Conservation (phyloP, 2,888 invertebrate genomes). For the Palloptera scutellata region DNA sequence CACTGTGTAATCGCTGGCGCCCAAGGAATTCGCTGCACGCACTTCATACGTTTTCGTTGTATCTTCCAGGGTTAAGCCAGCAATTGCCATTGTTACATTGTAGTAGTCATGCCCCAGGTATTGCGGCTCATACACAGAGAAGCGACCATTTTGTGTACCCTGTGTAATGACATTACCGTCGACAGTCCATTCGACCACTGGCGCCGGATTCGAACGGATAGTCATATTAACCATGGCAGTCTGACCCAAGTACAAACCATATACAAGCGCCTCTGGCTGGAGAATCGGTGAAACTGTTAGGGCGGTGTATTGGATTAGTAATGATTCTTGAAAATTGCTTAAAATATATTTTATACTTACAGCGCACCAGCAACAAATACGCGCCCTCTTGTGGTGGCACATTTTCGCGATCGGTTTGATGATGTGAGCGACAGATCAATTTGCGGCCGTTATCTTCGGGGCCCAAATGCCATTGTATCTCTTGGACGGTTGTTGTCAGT, state of each 20-base stretch:
- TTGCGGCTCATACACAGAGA: slow-evolving; percentile 56
- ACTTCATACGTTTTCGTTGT: slow-evolving; percentile 77
- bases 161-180: slow-evolving; percentile 67
- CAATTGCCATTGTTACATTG: slow-evolving; percentile 73
- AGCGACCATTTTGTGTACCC: slow-evolving; percentile 63
- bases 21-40: slow-evolving; percentile 74
- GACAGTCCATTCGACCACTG: slow-evolving; percentile 74
- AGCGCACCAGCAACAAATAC: slow-evolving; percentile 67
- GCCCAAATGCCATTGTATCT: slow-evolving; percentile 70
- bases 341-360: slow-evolving; percentile 64
- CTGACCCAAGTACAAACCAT: slow-evolving; percentile 77
- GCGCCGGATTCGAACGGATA: slow-evolving; percentile 76
- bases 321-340: too few species aligned
- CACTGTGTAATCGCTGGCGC: slow-evolving; percentile 71
- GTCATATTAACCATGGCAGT: slow-evolving; percentile 79
- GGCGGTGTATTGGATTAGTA: background rate
- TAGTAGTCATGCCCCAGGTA: slow-evolving; percentile 70
- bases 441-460: slow-evolving; percentile 73
- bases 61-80: slow-evolving; percentile 76
- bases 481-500: slow-evolving; percentile 72
- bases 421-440: slow-evolving; percentile 74
- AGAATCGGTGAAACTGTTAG: slow-evolving; percentile 72
- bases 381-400: slow-evolving; percentile 56
- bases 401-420: slow-evolving; percentile 64
- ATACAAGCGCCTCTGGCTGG: slow-evolving; percentile 71